phyloP scores from a whole-genome alignment of 2,113 vertebrate species.

The Ptilonorhynchus violaceus region DNA sequence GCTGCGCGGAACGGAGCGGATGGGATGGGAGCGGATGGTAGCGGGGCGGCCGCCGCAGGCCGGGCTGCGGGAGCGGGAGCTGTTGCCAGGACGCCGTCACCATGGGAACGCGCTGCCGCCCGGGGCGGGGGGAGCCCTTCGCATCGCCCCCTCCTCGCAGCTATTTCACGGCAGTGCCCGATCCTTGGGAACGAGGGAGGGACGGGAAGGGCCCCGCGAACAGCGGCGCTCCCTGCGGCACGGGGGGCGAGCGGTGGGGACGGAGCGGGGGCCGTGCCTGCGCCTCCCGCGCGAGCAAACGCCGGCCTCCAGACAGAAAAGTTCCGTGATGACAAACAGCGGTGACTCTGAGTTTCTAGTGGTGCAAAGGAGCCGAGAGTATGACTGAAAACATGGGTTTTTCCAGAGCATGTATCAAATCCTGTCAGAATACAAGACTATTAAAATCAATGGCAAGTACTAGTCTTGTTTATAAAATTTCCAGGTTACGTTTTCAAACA shows the following conservation, averaged over 20 bases:
- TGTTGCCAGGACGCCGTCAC: conserved; percentile 65
- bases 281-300: neutral
- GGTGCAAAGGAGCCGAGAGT: neutral
- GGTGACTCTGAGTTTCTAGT: neutral
- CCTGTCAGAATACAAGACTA: neutral
- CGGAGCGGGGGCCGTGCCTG: neutral
- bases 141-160: neutral
- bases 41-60: conserved; percentile 24
- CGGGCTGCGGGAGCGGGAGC: conserved; percentile 30
- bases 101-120: conserved; percentile 40
- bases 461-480: neutral
- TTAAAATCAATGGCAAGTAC: neutral
- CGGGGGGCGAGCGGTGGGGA: neutral
- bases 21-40: neutral
- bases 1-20: neutral
- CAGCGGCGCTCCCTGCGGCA: neutral
- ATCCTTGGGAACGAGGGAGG: neutral
- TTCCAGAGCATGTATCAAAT: neutral
- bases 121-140: neutral
- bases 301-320: neutral
- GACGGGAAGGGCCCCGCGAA: neutral
- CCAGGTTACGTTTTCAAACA: neutral
- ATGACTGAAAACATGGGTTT: neutral
- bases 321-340: neutral
- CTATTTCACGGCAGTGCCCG: neutral